phyloP scores from a whole-genome alignment of 2,797 vertebrate genomes.

The Tinamus major region DNA sequence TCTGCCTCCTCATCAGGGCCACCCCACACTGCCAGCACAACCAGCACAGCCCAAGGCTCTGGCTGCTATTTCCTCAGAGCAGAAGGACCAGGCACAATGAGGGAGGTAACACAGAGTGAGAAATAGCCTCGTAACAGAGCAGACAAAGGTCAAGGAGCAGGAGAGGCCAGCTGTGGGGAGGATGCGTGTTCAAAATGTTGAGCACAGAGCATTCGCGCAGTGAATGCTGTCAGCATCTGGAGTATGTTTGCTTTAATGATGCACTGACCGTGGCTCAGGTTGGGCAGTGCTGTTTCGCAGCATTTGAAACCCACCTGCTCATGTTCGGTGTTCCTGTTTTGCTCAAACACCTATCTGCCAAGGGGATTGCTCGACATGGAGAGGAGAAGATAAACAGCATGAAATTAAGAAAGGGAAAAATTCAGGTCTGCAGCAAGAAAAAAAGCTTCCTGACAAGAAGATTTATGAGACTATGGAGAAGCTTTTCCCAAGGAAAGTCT shows the following conservation, averaged over 20 bases:
- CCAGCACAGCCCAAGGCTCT: neutral
- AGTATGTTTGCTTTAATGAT: neutral
- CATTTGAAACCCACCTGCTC: neutral
- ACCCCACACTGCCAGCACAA: neutral
- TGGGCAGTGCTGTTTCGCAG: too few species aligned
- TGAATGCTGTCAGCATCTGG: neutral
- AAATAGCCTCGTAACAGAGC: neutral
- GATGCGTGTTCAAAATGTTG: neutral
- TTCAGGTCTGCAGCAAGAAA: neutral
- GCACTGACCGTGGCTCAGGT: neutral
- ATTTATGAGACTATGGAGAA: slow-evolving; percentile 50
- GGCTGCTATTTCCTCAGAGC: accelerated
- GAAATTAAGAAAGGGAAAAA: slow-evolving; percentile 36
- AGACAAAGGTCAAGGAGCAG: too few species aligned
- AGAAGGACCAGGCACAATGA: neutral
- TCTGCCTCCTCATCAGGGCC: neutral
- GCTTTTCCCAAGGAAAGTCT: slow-evolving; percentile 27
- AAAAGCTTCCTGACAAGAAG: slow-evolving; percentile 49
- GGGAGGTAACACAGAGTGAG: neutral
- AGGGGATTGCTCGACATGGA: accelerated
- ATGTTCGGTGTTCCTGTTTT: neutral
- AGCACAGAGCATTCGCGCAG: neutral
- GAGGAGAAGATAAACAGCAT: slow-evolving; percentile 9
- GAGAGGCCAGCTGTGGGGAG: neutral
- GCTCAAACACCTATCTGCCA: neutral